Conservation (phyloP, 2,113 vertebrate species). For the Sorex fumeus region DNA sequence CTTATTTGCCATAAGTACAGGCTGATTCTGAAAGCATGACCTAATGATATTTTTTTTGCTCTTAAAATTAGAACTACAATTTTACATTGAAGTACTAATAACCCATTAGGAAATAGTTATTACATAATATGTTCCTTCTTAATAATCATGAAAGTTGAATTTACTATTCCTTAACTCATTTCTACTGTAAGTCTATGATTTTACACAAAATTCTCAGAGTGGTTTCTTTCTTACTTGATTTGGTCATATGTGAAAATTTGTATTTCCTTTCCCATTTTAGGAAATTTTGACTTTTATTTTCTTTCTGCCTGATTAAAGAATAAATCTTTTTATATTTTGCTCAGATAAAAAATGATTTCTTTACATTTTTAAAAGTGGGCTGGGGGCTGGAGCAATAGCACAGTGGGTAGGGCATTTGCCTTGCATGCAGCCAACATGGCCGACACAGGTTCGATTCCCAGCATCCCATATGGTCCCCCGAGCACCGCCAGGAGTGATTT, state of each 20-base stretch:
- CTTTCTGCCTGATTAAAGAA: not conserved
- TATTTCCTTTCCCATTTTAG: constrained; percentile 27
- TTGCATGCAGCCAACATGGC: too few species aligned
- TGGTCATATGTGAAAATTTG: not conserved
- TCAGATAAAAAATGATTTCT: not conserved
- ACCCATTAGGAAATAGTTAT: constrained; percentile 48
- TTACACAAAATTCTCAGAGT: constrained; percentile 45
- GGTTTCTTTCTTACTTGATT: not conserved
- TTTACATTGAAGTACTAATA: constrained; percentile 28
- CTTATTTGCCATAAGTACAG: constrained; percentile 44
- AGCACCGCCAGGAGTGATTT: too few species aligned
- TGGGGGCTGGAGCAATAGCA: too few species aligned
- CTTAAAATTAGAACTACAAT: constrained; percentile 18
- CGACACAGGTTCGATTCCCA: too few species aligned
- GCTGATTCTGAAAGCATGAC: constrained; percentile 40
- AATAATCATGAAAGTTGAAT: constrained; percentile 44
- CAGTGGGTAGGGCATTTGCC: too few species aligned
- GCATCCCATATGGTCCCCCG: too few species aligned
- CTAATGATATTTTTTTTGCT: not conserved
- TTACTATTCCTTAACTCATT: constrained; percentile 57
- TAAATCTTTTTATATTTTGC: not conserved
- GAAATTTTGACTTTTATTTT: constrained; percentile 15
- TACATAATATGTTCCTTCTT: constrained; percentile 48
- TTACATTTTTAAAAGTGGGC: not conserved
- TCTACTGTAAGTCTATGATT: constrained; percentile 42